phyloP scores from a whole-genome alignment of 1,140 invertebrate genomes.

The Drosophila gunungcola region DNA sequence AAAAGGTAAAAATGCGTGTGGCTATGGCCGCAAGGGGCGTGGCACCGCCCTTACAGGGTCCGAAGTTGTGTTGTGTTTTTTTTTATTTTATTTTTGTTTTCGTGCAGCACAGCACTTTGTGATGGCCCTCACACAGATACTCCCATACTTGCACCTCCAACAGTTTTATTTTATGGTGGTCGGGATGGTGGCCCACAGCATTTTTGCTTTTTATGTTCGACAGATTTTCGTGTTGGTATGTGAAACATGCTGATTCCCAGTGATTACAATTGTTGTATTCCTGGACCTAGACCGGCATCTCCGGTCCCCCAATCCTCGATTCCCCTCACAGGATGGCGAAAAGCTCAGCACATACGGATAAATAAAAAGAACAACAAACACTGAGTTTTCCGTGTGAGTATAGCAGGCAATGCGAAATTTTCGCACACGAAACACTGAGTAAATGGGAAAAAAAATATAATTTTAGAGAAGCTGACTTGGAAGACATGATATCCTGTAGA shows the following conservation, averaged over 20 bases:
- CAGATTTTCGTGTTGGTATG: conserved; percentile 82
- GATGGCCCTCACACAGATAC: conserved; percentile 14
- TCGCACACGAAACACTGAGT: conserved; percentile 49
- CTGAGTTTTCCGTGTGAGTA: conserved; percentile 9
- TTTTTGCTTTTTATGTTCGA: conserved; percentile 81
- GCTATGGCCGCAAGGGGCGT: conserved; percentile 1
- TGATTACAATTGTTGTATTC: conserved; percentile 80
- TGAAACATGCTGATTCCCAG: conserved; percentile 82
- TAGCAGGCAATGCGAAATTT: conserved; percentile 54
- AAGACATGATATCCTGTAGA: conserved; percentile 5
- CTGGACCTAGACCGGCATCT: conserved; percentile 34
- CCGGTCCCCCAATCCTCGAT: background rate
- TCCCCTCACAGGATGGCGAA: conserved; percentile 46
- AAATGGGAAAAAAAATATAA: conserved; percentile 41
- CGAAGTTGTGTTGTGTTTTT: conserved; percentile 10
- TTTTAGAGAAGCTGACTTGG: background rate
- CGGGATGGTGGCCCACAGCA: conserved; percentile 49
- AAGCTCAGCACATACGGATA: conserved; percentile 73
- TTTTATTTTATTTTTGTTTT: conserved; percentile 43
- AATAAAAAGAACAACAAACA: conserved; percentile 64
- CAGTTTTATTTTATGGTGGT: conserved; percentile 68
- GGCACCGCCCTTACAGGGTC: conserved; percentile 15
- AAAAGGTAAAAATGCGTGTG: conserved; percentile 59
- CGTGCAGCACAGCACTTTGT: conserved; percentile 69
- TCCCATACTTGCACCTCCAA: conserved; percentile 47